These are phyloP conservation scores for Dromiciops gliroides DNA, from an alignment of 2,113 vertebrate species.

Conservation along the genomic window DNA sequence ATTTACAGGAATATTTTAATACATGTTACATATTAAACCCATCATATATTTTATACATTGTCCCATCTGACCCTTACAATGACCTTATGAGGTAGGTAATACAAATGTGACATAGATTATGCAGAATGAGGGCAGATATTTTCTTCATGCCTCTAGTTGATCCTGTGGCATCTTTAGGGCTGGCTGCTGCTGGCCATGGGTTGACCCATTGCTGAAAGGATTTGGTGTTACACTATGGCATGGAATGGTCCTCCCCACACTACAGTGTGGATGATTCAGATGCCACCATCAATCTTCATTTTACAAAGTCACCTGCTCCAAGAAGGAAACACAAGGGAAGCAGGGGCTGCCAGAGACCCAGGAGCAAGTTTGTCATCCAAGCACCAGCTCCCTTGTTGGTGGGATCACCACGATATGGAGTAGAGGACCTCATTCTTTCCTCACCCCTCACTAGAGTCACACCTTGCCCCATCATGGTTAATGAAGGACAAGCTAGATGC, in stretches of 20 bases:
- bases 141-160: not conserved
- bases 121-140: not conserved
- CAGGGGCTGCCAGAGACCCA: not conserved
- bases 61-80: not conserved
- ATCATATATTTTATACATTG: not conserved
- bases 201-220: not conserved
- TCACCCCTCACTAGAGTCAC: not conserved
- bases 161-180: not conserved
- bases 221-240: not conserved
- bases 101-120: not conserved
- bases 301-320: not conserved
- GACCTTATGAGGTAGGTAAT: not conserved
- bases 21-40: not conserved
- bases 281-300: not conserved
- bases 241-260: not conserved
- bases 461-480: not conserved
- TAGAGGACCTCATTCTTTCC: not conserved
- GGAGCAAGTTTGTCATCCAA: not conserved
- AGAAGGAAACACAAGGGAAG: not conserved
- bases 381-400: not conserved
- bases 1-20: not conserved
- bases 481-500: not conserved
- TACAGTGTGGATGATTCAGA: not conserved
- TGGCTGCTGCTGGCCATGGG: not conserved
- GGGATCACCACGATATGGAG: not conserved